Base-by-base conservation (phyloP, 2,888 invertebrate genomes). In the Ditula angustiorana region DNA sequence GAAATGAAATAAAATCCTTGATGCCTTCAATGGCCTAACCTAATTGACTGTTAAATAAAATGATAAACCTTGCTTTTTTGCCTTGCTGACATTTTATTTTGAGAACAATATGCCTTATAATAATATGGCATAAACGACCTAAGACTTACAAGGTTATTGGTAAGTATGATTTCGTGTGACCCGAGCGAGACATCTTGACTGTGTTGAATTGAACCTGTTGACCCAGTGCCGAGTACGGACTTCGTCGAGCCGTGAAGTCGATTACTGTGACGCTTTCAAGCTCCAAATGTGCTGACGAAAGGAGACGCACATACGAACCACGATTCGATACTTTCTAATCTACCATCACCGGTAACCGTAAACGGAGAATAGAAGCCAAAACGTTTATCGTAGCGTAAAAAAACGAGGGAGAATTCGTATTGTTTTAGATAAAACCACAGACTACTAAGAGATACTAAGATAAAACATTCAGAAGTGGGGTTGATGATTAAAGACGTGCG, bases 201-300 rank as follows among this genome's bases (percentile, higher is more conserved):
- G 73, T 67, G 74, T 74, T 84, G 83, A 85, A 83, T 74, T 84
- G 83, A 85, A 83, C 83, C 80, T 73, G 77, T 87, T 87, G 88
- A 88, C 88, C 87, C 76, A 85, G 72, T 80, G 70, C 68, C 64
- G 59, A 71, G 57, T 67, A 71, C 69, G 77, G 76, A 78, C 79
- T 80, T 80, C 78, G 73, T 70, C 72, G 72, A 73, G 77, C 72
- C 76, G 73, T 73, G 74, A 74, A 68, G 67, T 68, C 66, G 67
- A 69, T 71, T 67, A 68, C 61, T 52, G 37, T 56, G 74, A 78
- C 74, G 79, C 79, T 79, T 80, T 80, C 73, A 73, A 58, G 63
- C 65, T 69, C 75, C 72, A 72, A 80, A 78, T 72, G 72, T 71
- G 80, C 81, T 81, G 82, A 82, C 77, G 78, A 78, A 73, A 77